Base-by-base conservation (phyloP, 2,113 vertebrate genomes). In the Galbula dea region DNA sequence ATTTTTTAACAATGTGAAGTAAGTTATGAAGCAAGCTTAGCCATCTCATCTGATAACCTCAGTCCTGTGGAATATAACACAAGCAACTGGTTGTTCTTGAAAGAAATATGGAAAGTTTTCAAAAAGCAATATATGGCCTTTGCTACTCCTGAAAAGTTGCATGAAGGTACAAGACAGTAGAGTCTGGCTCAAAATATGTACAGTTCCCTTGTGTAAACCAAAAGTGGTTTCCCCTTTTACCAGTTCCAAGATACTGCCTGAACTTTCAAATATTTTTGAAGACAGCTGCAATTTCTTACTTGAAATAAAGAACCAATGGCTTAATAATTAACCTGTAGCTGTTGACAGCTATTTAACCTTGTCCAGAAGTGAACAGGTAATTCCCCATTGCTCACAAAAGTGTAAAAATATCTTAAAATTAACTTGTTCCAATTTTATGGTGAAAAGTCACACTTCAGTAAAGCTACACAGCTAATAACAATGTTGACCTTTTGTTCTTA, bases 321-420 rank as follows among this genome's bases (percentile, higher is more conserved):
- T 95, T 95, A 95, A 92, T 96, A 80, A 92, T 96, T 95, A 96
- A 94, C 84, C 68, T 88, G 74, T 66, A 79, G 36, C 37, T 79
- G 58, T 82, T 77, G 51, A 62, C 62, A 88, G 71, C 59, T 88
- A 67, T 89, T 93, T 94, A 86, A 96, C 81, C 87, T 93, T 95
- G 84, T 29, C 46, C 43, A 87, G 63, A 88, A 95, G 74, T 90
- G 74, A 95, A 84, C 27, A 22, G 59, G 63, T 55, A 93, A 73
- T 91, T 93, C 82, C 36, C n/a, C 30, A 68, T 77, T 39, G n/a
- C 71, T 85, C 89, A 79, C 5, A 2, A 51, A 90, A 92, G 46
- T 80, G 51, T n/a, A 63, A 89, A 90, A 86, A 58, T 10, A 72
- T 24, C 63, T 92, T 51, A 2, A 83, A 89, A 83, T 82, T 59